Conservation (phyloP, 2,113 vertebrate species). For the Mellivora capensis region DNA sequence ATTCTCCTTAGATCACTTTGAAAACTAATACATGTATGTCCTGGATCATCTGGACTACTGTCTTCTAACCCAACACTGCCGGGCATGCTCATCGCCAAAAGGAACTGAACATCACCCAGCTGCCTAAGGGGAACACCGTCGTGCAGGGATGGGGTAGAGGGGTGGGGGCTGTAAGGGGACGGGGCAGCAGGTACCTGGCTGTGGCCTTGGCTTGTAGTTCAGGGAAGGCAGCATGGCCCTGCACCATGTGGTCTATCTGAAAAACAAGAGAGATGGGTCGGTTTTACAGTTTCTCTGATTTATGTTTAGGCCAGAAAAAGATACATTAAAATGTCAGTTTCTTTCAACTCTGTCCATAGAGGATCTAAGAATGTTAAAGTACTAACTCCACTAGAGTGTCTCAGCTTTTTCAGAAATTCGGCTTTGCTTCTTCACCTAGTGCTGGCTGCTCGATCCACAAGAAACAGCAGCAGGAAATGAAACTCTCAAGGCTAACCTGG, state of each 20-base stretch:
- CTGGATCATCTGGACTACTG: neutral
- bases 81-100: neutral
- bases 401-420: neutral
- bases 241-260: conserved; percentile 94
- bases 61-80: neutral
- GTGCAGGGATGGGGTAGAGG: neutral
- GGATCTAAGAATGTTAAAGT: neutral
- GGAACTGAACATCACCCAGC: neutral
- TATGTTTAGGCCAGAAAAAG: neutral
- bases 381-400: neutral
- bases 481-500: neutral
- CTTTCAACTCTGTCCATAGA: neutral
- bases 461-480: neutral
- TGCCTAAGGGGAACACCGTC: neutral
- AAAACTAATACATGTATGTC: neutral
- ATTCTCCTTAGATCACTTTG: neutral
- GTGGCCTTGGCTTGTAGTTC: conserved; percentile 87
- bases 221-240: conserved; percentile 87
- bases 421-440: neutral
- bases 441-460: neutral
- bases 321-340: neutral
- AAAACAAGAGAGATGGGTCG: conserved; percentile 57
- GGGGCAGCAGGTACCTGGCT: conserved; percentile 83
- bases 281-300: neutral
- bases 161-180: neutral